Percentiles rank a stretch among this genome's conserved stretches.
phyloP scores from a whole-genome alignment of 2,797 vertebrate genomes.

The Brotula barbata region DNA sequence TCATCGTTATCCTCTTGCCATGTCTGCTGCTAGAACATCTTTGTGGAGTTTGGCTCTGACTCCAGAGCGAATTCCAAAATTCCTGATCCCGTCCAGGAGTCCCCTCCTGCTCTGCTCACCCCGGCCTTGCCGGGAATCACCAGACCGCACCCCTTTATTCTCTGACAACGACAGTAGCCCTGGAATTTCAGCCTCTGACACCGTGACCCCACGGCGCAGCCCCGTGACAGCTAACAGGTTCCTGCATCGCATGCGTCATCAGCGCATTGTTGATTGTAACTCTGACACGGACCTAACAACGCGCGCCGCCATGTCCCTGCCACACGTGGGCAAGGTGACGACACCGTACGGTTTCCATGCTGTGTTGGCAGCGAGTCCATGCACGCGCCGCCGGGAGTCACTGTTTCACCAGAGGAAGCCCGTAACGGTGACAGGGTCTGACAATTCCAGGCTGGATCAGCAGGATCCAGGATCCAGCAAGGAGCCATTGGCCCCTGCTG shows the following conservation, averaged over 20 bases:
- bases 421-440: neutral
- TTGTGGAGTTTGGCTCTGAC: constrained; percentile 64
- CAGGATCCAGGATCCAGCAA: neutral
- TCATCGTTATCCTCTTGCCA: neutral
- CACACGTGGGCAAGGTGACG: constrained; percentile 68
- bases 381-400: constrained; percentile 70
- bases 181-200: too few relatives aligned
- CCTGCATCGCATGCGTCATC: neutral
- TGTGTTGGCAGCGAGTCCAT: constrained; percentile 67
- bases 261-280: neutral
- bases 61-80: constrained; percentile 66
- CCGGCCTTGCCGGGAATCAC: neutral
- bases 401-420: constrained; percentile 65
- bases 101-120: constrained; percentile 24
- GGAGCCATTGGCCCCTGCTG: too few relatives aligned
- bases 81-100: constrained; percentile 57
- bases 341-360: constrained; percentile 74
- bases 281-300: constrained; percentile 55
- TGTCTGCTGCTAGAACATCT: constrained; percentile 20
- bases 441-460: neutral
- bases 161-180: constrained; percentile 22
- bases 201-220: too few relatives aligned
- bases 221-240: neutral
- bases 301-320: constrained; percentile 70
- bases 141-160: constrained; percentile 43